Evolutionary conservation across 2,797 vertebrate species (phyloP).

Genomic region (Danio kyathit): DNA sequence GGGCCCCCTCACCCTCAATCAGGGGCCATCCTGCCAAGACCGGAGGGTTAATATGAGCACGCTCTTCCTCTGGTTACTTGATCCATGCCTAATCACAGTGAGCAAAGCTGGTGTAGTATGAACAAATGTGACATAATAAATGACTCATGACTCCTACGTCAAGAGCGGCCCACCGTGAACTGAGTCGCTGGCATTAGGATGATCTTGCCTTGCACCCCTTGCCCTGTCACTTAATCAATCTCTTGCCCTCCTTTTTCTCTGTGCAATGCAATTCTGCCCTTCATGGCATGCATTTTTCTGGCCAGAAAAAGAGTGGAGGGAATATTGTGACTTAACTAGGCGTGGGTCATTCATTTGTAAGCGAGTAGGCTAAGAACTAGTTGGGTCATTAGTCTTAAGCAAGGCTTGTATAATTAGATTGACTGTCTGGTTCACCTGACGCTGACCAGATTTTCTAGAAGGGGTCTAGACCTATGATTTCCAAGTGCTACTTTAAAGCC

Average conservation of each 20-base stretch:
- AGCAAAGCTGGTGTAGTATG: conserved; percentile 38
- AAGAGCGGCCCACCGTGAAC: not conserved
- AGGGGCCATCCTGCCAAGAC: conserved; percentile 40
- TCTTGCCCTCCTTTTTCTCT: conserved; percentile 6
- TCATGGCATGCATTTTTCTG: not conserved
- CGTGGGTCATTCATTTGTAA: not conserved
- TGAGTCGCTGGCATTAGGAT: conserved; percentile 1
- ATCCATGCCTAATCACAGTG: conserved; percentile 36
- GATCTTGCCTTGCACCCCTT: conserved; percentile 65
- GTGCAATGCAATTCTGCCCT: not conserved
- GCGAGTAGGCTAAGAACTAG: conserved; percentile 13
- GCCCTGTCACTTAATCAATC: conserved; percentile 25
- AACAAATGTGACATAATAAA: conserved; percentile 41
- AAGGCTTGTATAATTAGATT: not conserved
- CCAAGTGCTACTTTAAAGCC: not conserved
- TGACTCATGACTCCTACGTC: conserved; percentile 9
- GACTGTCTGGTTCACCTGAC: not conserved
- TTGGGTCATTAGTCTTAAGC: not conserved
- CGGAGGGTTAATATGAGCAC: conserved; percentile 61
- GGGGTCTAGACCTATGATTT: too few species aligned
- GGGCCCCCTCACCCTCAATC: conserved; percentile 35
- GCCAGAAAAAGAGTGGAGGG: not conserved
- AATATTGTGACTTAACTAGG: conserved; percentile 6
- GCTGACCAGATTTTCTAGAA: not conserved
- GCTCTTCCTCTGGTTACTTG: conserved; percentile 67